Base-by-base conservation (phyloP, 2,113 vertebrate species). In the Nicator chloris region DNA sequence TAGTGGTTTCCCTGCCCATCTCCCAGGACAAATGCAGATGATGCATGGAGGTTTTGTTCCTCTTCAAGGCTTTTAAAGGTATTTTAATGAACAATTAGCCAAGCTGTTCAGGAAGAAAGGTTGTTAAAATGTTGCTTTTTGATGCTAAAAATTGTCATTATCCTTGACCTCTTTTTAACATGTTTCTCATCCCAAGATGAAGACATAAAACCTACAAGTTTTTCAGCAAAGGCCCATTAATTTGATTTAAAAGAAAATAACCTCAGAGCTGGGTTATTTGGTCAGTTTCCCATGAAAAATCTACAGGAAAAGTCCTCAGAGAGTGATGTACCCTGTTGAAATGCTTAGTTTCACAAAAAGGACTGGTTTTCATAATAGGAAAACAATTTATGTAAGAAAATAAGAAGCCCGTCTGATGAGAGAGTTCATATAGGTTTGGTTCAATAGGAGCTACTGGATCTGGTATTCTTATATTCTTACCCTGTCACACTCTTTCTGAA, bases 361-460 rank as follows among this genome's bases (percentile, higher is more conserved):
- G 28, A 63, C 63, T 71, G 64, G 31, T 92, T 86, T 88, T 91
- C 89, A 69, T 79, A 2, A 5, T 37, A 89, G 50, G 44, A 88
- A 91, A 93, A 71, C 61, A 92, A 50, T 51, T 82, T 73, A 37
- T 90, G 53, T 82, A 87, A 90, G 95, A 86, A 90, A 88, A 90
- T 90, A 16, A 77, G 75, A 76, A 94, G 54, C 33, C 63, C n/a
- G 7, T 35, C 64, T 88, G 72, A 81, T 63, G 66, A 90, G 76
- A 73, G 53, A 65, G 27, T 69, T 92, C 73, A 44, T 82, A 44
- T 1, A 7, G 16, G 39, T 92, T 96, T 77, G 39, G 19, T 81
- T 86, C 68, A 85, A 40, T 27, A 70, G 59, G 54, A 93, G 71
- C 50, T 65, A 63, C 59, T 63, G 33, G 45, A 77, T 77, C 54